Percentiles rank a stretch among this genome's conserved stretches.
Evolutionary conservation across 2,797 vertebrate species (phyloP).

Genomic region (Balearica regulorum): DNA sequence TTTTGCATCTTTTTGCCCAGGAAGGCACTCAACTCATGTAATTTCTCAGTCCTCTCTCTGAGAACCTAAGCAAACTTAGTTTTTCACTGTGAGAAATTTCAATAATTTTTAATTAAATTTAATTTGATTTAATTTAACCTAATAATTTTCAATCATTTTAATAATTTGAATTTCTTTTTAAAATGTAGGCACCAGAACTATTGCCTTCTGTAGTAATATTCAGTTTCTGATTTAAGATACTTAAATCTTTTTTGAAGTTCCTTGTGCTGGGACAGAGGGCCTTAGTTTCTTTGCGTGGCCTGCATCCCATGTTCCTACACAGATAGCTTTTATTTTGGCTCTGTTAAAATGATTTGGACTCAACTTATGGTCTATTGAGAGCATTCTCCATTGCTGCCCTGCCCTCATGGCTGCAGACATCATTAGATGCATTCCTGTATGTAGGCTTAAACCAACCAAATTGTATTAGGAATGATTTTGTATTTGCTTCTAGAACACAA

Average conservation of each 20-base stretch:
- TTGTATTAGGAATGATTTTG: slow-evolving; percentile 7
- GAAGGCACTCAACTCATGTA: background rate
- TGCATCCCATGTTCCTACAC: background rate
- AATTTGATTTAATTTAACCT: background rate
- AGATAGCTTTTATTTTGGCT: background rate
- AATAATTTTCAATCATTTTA: background rate
- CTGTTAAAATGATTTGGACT: background rate
- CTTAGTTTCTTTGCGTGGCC: background rate
- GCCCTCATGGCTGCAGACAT: background rate
- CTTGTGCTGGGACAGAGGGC: background rate
- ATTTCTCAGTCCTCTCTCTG: background rate
- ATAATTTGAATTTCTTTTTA: background rate
- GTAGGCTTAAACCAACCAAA: background rate
- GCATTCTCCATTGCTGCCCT: background rate
- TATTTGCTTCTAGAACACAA: background rate
- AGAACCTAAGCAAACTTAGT: background rate
- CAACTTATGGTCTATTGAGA: background rate
- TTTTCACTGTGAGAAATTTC: background rate
- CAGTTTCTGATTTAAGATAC: background rate
- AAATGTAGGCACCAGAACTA: background rate
- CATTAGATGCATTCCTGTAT: background rate
- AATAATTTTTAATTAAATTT: background rate
- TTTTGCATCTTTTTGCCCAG: background rate
- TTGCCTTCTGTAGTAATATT: background rate
- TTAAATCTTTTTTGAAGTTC: background rate